Conservation (phyloP, 2,888 invertebrate genomes). For the Meteorus colon region DNA sequence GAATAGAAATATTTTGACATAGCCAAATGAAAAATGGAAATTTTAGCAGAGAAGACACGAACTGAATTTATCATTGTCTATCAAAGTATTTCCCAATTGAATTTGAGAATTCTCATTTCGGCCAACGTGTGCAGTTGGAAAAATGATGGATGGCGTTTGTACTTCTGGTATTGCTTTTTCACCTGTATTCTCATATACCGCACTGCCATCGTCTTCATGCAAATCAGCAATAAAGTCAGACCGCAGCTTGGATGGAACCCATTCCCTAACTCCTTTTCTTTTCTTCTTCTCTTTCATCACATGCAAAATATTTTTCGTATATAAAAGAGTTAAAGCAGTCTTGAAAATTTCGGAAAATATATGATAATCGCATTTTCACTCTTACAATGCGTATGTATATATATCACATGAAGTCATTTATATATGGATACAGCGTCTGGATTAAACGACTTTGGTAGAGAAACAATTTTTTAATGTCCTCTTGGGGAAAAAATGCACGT, state of each 20-base stretch:
- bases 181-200: slow-evolving; percentile 9
- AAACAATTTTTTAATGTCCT: slow-evolving; percentile 10
- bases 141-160: slow-evolving; percentile 8
- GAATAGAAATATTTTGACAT: background rate
- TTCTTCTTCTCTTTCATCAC: slow-evolving; percentile 27
- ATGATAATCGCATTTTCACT: slow-evolving; percentile 29
- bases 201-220: slow-evolving; percentile 29
- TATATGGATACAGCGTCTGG: slow-evolving; percentile 32
- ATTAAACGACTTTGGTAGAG: slow-evolving; percentile 46
- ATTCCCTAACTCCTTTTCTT: background rate
- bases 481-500: slow-evolving; percentile 15
- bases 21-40: background rate
- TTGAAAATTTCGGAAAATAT: slow-evolving; percentile 18
- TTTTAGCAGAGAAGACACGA: background rate
- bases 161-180: slow-evolving; percentile 1
- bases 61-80: background rate
- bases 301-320: slow-evolving; percentile 19
- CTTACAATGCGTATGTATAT: slow-evolving; percentile 8
- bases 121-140: background rate
- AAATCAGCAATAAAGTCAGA: slow-evolving; percentile 37
- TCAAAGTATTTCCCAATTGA: background rate
- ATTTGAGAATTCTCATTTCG: slow-evolving; percentile 2
- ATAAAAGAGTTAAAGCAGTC: slow-evolving; percentile 18
- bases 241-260: background rate
- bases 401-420: slow-evolving; percentile 25